Evolutionary conservation across 2,113 vertebrate species (phyloP).

Genomic region (Halichoerus grypus): DNA sequence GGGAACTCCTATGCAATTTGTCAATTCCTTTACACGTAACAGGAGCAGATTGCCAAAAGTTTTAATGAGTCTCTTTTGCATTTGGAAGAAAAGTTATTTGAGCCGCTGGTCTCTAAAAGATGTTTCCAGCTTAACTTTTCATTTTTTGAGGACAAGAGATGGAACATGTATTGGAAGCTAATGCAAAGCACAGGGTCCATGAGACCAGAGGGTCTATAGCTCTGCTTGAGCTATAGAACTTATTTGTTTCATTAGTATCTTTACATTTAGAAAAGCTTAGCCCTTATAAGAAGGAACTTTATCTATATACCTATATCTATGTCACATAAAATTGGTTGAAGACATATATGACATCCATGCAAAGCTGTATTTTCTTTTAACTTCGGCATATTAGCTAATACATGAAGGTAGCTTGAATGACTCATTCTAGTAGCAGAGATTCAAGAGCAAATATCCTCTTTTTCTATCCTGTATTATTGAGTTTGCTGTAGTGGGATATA

Average conservation of each 20-base stretch:
- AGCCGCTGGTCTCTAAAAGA: slow-evolving; percentile 69
- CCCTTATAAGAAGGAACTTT: slow-evolving; percentile 74
- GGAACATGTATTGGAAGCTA: slow-evolving; percentile 82
- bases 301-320: slow-evolving; percentile 8
- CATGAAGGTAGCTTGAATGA: slow-evolving; percentile 30
- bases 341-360: slow-evolving; percentile 69
- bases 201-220: not conserved
- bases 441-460: slow-evolving; percentile 1
- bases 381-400: not conserved
- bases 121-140: slow-evolving; percentile 53
- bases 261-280: slow-evolving; percentile 82
- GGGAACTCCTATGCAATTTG: slow-evolving; percentile 15
- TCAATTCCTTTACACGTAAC: slow-evolving; percentile 39
- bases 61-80: slow-evolving; percentile 67
- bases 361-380: slow-evolving; percentile 61
- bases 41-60: slow-evolving; percentile 57
- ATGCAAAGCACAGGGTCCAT: slow-evolving; percentile 74
- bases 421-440: slow-evolving; percentile 56
- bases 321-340: slow-evolving; percentile 78
- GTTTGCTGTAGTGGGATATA: slow-evolving; percentile 46
- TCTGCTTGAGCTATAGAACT: slow-evolving; percentile 77
- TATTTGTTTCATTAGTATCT: slow-evolving; percentile 82
- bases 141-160: slow-evolving; percentile 75
- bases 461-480: slow-evolving; percentile 26
- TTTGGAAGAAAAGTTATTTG: slow-evolving; percentile 76